Conservation (phyloP, 2,797 vertebrate genomes). For the Champsocephalus gunnari region DNA sequence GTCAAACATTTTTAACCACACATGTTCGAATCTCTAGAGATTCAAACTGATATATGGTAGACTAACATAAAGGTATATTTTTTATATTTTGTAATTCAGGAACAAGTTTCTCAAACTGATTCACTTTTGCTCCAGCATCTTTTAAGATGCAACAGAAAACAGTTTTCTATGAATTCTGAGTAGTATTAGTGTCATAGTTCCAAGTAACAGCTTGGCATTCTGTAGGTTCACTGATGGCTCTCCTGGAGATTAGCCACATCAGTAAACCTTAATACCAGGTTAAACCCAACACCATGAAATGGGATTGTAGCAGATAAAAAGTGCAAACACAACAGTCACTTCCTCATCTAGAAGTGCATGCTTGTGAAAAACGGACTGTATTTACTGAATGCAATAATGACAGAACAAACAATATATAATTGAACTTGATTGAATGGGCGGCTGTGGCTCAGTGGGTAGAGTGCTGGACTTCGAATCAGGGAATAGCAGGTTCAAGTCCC, state of each 20-base stretch:
- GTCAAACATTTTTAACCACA: background rate
- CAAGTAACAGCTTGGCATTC: constrained; percentile 55
- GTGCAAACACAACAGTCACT: constrained; percentile 40
- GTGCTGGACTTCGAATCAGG: no score
- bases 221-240: constrained; percentile 63
- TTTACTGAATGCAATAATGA: constrained; percentile 7
- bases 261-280: constrained; percentile 68
- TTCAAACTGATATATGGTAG: background rate
- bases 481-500: no score
- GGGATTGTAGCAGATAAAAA: constrained; percentile 69
- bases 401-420: constrained; percentile 19
- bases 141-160: background rate
- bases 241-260: constrained; percentile 67
- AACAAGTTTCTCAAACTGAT: constrained; percentile 23
- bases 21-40: background rate
- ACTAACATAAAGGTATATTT: background rate
- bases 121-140: constrained; percentile 13
- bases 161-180: constrained; percentile 50
- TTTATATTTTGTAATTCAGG: background rate
- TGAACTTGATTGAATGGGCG: background rate
- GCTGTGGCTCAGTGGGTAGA: no score
- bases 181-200: constrained; percentile 42
- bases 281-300: constrained; percentile 68
- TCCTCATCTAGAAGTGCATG: constrained; percentile 35
- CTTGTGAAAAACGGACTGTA: constrained; percentile 7